Conservation (phyloP, 2,888 invertebrate species). For the Trichogramma evanescens region DNA sequence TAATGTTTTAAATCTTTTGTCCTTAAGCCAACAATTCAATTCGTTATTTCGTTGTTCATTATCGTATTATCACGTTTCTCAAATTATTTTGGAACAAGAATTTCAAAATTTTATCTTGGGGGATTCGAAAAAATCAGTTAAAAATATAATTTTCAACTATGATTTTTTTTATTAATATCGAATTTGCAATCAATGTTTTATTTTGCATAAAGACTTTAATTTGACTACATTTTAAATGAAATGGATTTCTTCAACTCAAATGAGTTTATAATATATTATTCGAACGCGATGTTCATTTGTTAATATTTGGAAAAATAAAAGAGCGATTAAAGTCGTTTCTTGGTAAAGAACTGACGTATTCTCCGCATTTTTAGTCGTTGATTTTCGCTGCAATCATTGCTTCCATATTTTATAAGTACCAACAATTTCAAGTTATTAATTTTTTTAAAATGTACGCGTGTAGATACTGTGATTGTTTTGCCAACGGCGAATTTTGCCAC, state of each 20-base stretch:
- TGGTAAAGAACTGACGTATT: conserved; percentile 3
- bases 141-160: neutral
- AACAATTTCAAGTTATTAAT: neutral
- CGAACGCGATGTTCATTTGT: conserved; percentile 13
- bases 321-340: conserved; percentile 18
- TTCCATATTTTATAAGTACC: neutral
- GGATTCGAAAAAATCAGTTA: too few relatives aligned
- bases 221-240: neutral
- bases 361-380: conserved; percentile 3
- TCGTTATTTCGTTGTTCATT: too few relatives aligned
- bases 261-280: conserved; percentile 2
- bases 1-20: neutral
- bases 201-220: too few relatives aligned
- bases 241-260: neutral
- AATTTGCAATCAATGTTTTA: neutral
- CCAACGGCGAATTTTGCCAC: conserved; percentile 98
- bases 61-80: neutral
- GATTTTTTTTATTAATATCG: neutral
- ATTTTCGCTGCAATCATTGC: neutral
- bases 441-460: conserved; percentile 23
- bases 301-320: conserved; percentile 7
- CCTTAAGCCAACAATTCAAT: neutral
- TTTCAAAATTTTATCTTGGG: too few relatives aligned
- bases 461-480: conserved; percentile 96
- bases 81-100: neutral